Evolutionary conservation across 1,140 invertebrate genomes (phyloP).

Genomic region (Muscidifurax raptorellus): DNA sequence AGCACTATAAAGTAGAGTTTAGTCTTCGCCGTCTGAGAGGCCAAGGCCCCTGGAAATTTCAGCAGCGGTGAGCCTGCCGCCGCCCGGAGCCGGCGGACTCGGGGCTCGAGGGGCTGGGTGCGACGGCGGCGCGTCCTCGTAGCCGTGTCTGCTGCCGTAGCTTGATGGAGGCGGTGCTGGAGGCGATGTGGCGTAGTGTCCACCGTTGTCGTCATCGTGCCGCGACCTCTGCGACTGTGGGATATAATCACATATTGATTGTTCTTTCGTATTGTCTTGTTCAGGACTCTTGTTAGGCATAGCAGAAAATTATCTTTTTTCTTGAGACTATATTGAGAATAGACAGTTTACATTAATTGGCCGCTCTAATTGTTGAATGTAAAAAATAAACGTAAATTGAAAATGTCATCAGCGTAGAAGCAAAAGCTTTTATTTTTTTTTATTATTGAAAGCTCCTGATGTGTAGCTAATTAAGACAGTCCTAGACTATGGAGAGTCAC

Average conservation of each 20-base stretch:
- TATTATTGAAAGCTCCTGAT: not conserved
- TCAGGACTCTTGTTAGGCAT: not conserved
- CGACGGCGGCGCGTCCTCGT: not conserved
- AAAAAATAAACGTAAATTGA: not conserved
- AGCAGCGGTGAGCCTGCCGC: constrained; percentile 65
- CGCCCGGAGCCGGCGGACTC: constrained; percentile 50
- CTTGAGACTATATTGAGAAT: not conserved
- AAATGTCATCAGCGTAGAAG: not conserved
- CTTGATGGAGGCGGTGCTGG: constrained; percentile 26
- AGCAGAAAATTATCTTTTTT: not conserved
- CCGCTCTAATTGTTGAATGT: not conserved
- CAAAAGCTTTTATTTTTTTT: not conserved
- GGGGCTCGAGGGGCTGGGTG: constrained; percentile 38
- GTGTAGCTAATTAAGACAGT: not conserved
- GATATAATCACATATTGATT: not conserved
- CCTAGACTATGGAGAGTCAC: not conserved
- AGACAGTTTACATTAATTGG: not conserved
- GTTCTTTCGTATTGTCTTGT: not conserved
- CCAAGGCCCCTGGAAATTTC: constrained; percentile 73
- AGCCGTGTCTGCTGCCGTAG: not conserved
- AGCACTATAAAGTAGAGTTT: not conserved
- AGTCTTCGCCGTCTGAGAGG: constrained; percentile 58
- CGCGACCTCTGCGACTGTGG: not conserved
- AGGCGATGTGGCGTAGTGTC: not conserved
- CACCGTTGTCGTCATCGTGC: not conserved